Conservation (phyloP, 2,113 vertebrate genomes). For the Ageneiosus marmoratus region DNA sequence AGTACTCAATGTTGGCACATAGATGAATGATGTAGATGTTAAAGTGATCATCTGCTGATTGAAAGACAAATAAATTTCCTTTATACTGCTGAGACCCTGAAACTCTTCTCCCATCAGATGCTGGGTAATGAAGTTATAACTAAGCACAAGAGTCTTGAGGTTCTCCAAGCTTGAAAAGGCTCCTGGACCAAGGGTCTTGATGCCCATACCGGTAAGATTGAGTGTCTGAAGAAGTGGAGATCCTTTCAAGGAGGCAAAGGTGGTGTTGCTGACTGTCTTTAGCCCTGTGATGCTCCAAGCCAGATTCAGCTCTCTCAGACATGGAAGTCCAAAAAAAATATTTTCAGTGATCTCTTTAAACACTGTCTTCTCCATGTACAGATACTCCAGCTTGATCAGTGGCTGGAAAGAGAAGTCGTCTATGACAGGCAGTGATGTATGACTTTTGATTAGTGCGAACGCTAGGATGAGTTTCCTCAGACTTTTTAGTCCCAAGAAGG, state of each 20-base stretch:
- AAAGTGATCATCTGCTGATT: conserved; percentile 78
- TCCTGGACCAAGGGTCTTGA: conserved; percentile 69
- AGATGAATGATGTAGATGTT: conserved; percentile 75
- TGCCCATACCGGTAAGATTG: conserved; percentile 80
- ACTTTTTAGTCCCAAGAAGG: conserved; percentile 80
- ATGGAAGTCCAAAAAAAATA: conserved; percentile 82
- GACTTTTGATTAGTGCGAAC: conserved; percentile 67
- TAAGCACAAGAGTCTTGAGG: conserved; percentile 79
- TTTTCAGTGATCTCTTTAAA: conserved; percentile 68
- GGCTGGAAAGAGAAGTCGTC: conserved; percentile 84
- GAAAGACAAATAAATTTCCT: conserved; percentile 82
- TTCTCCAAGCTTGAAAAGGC: conserved; percentile 78
- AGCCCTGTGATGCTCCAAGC: conserved; percentile 72
- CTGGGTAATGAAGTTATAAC: conserved; percentile 85
- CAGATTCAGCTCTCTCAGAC: conserved; percentile 78
- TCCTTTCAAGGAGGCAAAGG: conserved; percentile 80
- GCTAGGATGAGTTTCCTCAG: conserved; percentile 79
- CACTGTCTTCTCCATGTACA: conserved; percentile 77
- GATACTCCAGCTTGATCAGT: conserved; percentile 75
- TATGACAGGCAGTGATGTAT: conserved; percentile 59
- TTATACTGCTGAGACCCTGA: conserved; percentile 76
- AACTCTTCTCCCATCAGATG: conserved; percentile 84
- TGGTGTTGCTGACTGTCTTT: conserved; percentile 75
- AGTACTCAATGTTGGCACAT: conserved; percentile 75
- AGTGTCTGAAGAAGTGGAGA: conserved; percentile 80